phyloP scores from a whole-genome alignment of 1,140 invertebrate genomes.

The Gonioctena quinquepunctata region DNA sequence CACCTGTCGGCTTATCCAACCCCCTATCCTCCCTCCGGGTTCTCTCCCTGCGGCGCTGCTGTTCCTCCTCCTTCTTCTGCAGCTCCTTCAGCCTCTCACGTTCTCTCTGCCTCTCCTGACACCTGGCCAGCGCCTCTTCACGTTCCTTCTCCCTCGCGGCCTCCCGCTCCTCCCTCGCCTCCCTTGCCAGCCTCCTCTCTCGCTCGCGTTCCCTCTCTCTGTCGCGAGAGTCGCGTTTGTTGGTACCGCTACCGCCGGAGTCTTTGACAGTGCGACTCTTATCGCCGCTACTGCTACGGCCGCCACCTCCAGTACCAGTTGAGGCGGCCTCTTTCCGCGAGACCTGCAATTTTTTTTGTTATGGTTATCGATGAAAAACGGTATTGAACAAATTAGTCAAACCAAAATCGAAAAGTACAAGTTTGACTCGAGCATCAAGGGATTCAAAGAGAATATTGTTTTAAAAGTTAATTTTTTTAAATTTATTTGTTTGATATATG shows the following conservation, averaged over 20 bases:
- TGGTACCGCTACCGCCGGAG: background rate
- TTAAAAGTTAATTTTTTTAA: no score
- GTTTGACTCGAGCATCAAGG: no score
- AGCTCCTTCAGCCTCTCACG: conserved; percentile 59
- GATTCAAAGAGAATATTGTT: no score
- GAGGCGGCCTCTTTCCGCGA: no score
- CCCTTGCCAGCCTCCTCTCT: conserved; percentile 54
- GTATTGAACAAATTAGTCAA: no score
- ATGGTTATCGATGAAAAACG: no score
- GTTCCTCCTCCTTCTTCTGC: conserved; percentile 50
- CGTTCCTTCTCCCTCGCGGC: conserved; percentile 62
- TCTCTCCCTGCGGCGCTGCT: conserved; percentile 50
- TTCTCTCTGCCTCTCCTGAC: conserved; percentile 64
- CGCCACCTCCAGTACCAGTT: no score
- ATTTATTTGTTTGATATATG: no score
- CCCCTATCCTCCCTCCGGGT: conserved; percentile 48
- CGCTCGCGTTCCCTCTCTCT: conserved; percentile 56
- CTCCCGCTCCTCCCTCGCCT: conserved; percentile 57
- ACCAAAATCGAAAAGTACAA: no score
- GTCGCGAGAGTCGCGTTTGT: conserved; percentile 46
- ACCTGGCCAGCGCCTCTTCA: conserved; percentile 62
- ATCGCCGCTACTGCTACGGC: no score
- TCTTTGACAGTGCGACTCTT: background rate
- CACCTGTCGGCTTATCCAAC: conserved; percentile 49
- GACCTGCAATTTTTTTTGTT: no score